Percentiles rank a stretch among this genome's conserved stretches.
phyloP scores from a whole-genome alignment of 2,888 invertebrate species.

The Cenopis cana region DNA sequence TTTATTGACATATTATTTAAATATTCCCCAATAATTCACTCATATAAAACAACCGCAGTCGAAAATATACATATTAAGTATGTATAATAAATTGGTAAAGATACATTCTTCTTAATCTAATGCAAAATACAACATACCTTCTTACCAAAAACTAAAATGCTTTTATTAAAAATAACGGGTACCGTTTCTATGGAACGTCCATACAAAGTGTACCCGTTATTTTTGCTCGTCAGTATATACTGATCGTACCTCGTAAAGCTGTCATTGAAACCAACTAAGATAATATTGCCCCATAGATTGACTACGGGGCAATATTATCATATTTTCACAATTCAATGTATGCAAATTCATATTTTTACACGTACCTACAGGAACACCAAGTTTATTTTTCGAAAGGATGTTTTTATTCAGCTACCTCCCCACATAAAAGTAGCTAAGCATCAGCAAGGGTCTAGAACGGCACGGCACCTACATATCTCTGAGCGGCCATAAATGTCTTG shows the following conservation, averaged over 20 bases:
- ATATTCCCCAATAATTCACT: background rate
- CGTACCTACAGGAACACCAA: no score
- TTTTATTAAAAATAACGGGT: no score
- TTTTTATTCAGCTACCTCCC: conserved; percentile 32
- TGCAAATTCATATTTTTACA: background rate
- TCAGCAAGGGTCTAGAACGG: conserved; percentile 59
- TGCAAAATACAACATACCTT: no score
- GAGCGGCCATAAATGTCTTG: conserved; percentile 77
- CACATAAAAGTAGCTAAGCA: conserved; percentile 37
- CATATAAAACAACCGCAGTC: background rate
- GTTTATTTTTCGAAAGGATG: conserved; percentile 21
- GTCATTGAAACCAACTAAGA: background rate
- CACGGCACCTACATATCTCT: conserved; percentile 74
- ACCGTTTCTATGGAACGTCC: no score
- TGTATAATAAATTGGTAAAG: background rate
- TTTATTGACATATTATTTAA: background rate
- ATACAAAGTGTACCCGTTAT: no score
- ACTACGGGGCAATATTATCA: background rate
- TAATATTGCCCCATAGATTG: background rate
- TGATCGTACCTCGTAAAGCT: background rate
- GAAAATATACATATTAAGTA: no score
- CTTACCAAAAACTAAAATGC: background rate
- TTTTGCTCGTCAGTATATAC: no score
- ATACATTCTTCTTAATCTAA: background rate
- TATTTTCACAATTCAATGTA: background rate